These are phyloP conservation scores for Linyphia triangularis DNA, from an alignment of 2,888 invertebrate genomes.

Conservation along the genomic window DNA sequence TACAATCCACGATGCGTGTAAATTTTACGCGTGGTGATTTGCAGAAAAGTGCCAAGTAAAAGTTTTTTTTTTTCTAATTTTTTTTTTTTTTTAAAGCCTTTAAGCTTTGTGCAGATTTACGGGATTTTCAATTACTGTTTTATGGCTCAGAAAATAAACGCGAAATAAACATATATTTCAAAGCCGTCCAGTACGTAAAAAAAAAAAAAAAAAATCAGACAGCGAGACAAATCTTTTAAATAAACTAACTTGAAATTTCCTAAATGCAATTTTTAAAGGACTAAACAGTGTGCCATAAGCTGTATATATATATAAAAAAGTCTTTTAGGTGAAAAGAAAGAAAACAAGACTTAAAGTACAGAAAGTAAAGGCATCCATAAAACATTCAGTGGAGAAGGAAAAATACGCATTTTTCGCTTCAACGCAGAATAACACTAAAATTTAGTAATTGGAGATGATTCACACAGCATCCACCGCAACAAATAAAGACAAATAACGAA, in stretches of 20 bases:
- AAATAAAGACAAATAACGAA: slow-evolving; percentile 54
- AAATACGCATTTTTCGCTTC: slow-evolving; percentile 26
- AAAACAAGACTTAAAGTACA: slow-evolving; percentile 6
- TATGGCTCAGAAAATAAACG: no score
- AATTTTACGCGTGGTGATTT: no score
- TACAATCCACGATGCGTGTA: no score
- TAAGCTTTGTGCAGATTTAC: no score
- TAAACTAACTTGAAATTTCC: neutral
- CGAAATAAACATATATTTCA: no score
- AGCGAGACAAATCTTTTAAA: neutral
- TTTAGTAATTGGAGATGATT: slow-evolving; percentile 61
- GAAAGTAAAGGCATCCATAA: neutral
- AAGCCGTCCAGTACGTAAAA: neutral
- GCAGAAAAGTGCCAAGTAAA: no score
- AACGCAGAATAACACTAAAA: slow-evolving; percentile 30
- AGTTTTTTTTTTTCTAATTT: no score
- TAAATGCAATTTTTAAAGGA: neutral
- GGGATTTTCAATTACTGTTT: no score
- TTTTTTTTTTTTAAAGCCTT: no score
- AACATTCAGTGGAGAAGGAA: neutral
- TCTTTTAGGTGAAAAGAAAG: neutral
- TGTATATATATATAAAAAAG: slow-evolving; percentile 8
- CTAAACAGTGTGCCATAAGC: no score
- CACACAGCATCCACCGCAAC: slow-evolving; percentile 9
- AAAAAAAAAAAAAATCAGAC: neutral